phyloP scores from a whole-genome alignment of 2,113 vertebrate species.

The Chroicocephalus ridibundus region DNA sequence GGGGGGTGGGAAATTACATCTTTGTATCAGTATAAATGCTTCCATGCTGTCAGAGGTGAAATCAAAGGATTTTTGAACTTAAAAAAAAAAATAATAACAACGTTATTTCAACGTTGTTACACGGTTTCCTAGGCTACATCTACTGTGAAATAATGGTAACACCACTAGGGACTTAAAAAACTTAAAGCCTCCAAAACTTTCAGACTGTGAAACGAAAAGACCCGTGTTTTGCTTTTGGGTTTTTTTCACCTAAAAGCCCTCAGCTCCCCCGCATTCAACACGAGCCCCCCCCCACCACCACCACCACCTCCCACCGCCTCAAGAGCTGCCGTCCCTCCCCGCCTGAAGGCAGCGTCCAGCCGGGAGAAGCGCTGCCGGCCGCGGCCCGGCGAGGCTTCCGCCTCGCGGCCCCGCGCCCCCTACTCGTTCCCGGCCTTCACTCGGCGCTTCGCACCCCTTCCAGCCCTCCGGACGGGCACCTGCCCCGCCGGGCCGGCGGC shows the following conservation, averaged over 20 bases:
- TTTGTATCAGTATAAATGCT: background rate
- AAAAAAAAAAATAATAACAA: background rate
- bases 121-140: background rate
- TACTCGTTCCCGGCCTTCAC: rapidly evolving
- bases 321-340: background rate
- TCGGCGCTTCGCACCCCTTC: background rate
- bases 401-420: background rate
- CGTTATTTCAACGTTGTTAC: background rate
- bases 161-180: background rate
- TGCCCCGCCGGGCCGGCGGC: background rate
- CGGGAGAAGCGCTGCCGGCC: background rate
- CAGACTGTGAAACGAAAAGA: background rate
- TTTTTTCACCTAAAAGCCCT: background rate
- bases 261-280: background rate
- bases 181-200: background rate
- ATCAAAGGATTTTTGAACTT: background rate
- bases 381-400: background rate
- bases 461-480: background rate
- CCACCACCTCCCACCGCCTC: background rate
- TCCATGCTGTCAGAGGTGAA: background rate
- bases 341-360: background rate
- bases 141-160: background rate
- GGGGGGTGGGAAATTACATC: too few relatives aligned
- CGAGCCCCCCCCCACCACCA: too few relatives aligned
- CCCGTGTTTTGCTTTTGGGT: rapidly evolving